A percentile compares a stretch with the other conserved stretches of the same genome.
phyloP scores from a whole-genome alignment of 2,797 vertebrate genomes.

The Gouania willdenowi region DNA sequence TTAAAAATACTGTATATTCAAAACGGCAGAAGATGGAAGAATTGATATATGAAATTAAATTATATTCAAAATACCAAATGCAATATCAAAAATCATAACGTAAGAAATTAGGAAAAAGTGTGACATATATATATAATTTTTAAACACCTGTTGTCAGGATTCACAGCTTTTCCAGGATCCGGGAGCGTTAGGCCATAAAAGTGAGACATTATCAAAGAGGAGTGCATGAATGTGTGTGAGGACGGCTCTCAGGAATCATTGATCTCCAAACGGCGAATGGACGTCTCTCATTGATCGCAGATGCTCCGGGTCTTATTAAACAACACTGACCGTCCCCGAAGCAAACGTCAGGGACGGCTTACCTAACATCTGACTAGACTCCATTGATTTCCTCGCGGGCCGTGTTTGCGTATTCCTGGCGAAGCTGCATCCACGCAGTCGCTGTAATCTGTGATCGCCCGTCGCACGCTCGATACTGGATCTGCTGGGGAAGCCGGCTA shows the following conservation, averaged over 20 bases:
- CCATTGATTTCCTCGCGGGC: conserved; percentile 69
- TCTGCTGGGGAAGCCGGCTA: conserved; percentile 59
- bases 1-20: too few relatives aligned
- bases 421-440: conserved; percentile 33
- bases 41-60: too few relatives aligned
- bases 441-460: conserved; percentile 70
- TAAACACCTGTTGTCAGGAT: too few relatives aligned
- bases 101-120: too few relatives aligned
- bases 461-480: conserved; percentile 69
- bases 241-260: conserved; percentile 64
- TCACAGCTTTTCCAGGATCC: too few relatives aligned
- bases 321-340: conserved; percentile 70
- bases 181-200: too few relatives aligned
- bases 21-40: too few relatives aligned
- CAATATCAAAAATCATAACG: too few relatives aligned
- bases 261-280: conserved; percentile 66
- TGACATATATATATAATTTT: too few relatives aligned
- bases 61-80: too few relatives aligned
- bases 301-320: conserved; percentile 79
- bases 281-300: conserved; percentile 74
- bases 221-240: conserved; percentile 23
- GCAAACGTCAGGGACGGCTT: conserved; percentile 68
- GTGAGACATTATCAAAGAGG: conserved; percentile 15
- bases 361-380: conserved; percentile 74
- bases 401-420: conserved; percentile 62